Evolutionary conservation across 2,797 vertebrate genomes (phyloP).

Genomic region (Sandelia bainsii): DNA sequence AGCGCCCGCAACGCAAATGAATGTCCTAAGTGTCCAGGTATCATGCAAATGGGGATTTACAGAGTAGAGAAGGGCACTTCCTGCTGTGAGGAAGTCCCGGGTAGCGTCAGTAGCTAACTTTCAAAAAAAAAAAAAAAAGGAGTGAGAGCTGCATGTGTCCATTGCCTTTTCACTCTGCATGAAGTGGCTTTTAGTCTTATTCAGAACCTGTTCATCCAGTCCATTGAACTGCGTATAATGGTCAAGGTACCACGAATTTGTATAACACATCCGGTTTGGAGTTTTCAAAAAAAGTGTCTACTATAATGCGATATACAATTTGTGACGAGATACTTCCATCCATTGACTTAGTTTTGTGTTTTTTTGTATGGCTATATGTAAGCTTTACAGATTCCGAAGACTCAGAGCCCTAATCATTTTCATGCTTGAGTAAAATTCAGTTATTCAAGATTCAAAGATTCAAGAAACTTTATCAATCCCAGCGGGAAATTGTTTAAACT

Average conservation of each 20-base stretch:
- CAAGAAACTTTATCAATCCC: too few species aligned
- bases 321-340: too few species aligned
- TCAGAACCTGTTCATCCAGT: conserved; percentile 73
- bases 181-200: conserved; percentile 12
- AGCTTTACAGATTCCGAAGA: too few species aligned
- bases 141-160: conserved; percentile 24
- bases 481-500: too few species aligned
- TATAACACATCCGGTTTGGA: neutral
- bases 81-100: conserved; percentile 25
- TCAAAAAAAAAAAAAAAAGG: neutral
- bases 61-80: conserved; percentile 13
- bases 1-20: conserved; percentile 51
- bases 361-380: neutral
- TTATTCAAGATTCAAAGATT: too few species aligned
- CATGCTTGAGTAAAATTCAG: neutral
- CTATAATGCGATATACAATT: too few species aligned
- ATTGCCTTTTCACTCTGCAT: conserved; percentile 30
- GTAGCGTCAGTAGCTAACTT: conserved; percentile 11
- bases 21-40: conserved; percentile 34
- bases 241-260: neutral
- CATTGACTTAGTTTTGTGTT: neutral
- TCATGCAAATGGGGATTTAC: conserved; percentile 60
- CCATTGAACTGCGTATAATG: neutral
- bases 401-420: neutral
- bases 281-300: neutral